Conservation (phyloP, 2,888 invertebrate genomes). For the Pelosia muscerda region DNA sequence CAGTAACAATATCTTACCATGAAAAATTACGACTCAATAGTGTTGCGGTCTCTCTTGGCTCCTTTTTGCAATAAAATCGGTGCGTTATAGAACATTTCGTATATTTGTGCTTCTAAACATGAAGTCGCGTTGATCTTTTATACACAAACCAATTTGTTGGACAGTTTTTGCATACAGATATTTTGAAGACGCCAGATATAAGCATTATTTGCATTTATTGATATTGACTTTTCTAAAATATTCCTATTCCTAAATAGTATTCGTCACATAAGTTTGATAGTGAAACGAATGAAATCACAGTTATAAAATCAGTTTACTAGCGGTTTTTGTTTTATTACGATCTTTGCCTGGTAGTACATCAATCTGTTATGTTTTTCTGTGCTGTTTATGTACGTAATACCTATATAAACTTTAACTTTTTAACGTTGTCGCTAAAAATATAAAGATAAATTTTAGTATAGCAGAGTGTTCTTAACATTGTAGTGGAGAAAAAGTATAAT, state of each 20-base stretch:
- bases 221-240: no score
- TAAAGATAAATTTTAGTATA: conserved; percentile 24
- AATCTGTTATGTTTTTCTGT: conserved; percentile 22
- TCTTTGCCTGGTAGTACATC: conserved; percentile 25
- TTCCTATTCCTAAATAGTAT: no score
- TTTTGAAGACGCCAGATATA: not conserved
- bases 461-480: conserved; percentile 6
- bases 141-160: conserved; percentile 61
- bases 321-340: conserved; percentile 20
- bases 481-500: not conserved
- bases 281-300: conserved; percentile 4
- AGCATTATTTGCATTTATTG: no score
- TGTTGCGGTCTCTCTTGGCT: conserved; percentile 73
- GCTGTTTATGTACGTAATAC: conserved; percentile 17
- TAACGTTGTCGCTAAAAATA: conserved; percentile 14
- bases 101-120: conserved; percentile 65
- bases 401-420: conserved; percentile 27
- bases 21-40: conserved; percentile 73
- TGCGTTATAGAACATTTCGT: conserved; percentile 62
- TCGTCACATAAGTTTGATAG: no score
- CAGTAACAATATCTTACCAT: conserved; percentile 76
- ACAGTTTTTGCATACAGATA: conserved; percentile 43
- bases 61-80: conserved; percentile 71
- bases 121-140: conserved; percentile 60
- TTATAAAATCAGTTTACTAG: conserved; percentile 5